Base-by-base conservation (phyloP, 2,113 vertebrate species). In the Natator depressus region DNA sequence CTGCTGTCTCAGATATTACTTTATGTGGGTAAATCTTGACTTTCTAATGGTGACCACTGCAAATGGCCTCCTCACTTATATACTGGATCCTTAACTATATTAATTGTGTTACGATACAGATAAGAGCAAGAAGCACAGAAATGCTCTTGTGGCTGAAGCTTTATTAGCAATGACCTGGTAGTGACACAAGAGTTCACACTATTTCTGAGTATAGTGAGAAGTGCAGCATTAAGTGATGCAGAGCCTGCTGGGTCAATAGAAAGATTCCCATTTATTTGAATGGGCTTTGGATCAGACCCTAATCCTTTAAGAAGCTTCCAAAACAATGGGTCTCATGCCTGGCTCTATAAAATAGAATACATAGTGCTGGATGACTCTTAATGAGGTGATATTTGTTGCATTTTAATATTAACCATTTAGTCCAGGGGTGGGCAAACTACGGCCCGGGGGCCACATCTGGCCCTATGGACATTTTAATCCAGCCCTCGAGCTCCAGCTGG, bases 351-450 rank as follows among this genome's bases (percentile, higher is more conserved):
- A 90, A 88, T 4, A 55, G 62, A 91, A 75, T 79, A 51, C 49
- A 88, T 86, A 86, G 91, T 90, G 84, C 90, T 82, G 47, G 2
- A 0, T 51, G 38, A 38, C 19, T 95, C 59, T 88, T 95, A 94
- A 93, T 76, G 72, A 93, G 76, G 49, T 85, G 53, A 49, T 4
- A 51, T 83, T 76, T 93, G 47, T 83, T 91, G 84, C 54, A 83
- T 96, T 97, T 94, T 96, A 95, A 89, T 89, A 90, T 50, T 84
- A 65, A 93, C 38, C 72, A 95, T 84, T 84, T 91, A 90, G 59
- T 80, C 84, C 49, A 49, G 49, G 49, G 49, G 9, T 49, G 49
- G 49, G 49, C 10, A 11, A 49, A 49, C 49, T 49, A 11, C 49
- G 10, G 49, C 49, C 49, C 3, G 49, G 49, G 49, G 49, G 49